Evolutionary conservation across 2,113 vertebrate genomes (phyloP).

Genomic region (Cervus canadensis): DNA sequence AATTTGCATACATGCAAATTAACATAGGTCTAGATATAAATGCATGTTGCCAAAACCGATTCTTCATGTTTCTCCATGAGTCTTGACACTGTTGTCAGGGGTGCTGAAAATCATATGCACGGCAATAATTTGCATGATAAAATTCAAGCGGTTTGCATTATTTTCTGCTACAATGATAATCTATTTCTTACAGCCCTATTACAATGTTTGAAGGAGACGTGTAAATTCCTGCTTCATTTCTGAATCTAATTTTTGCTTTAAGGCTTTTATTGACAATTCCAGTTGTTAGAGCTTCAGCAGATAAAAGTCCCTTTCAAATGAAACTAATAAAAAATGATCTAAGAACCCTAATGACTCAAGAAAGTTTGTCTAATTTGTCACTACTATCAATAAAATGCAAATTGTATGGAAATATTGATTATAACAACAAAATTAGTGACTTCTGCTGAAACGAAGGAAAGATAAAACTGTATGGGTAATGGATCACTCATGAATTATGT

Average conservation of each 20-base stretch:
- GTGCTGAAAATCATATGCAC: neutral
- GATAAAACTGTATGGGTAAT: neutral
- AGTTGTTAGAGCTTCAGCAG: neutral
- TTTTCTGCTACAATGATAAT: neutral
- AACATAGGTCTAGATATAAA: neutral
- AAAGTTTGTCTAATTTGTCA: neutral
- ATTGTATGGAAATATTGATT: neutral
- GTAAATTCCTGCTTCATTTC: neutral
- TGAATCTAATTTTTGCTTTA: neutral
- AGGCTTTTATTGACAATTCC: neutral
- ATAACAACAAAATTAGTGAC: neutral
- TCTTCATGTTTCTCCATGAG: neutral
- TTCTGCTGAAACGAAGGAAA: neutral
- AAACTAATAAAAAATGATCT: neutral
- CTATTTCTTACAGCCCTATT: neutral
- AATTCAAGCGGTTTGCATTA: neutral
- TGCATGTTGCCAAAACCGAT: accelerated
- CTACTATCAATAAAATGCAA: neutral
- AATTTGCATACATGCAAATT: neutral
- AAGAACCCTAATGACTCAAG: neutral
- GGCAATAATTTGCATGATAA: neutral
- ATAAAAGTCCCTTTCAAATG: neutral
- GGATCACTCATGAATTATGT: neutral
- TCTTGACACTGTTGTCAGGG: neutral
- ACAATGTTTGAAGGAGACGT: neutral